A percentile compares a stretch with the other conserved stretches of the same genome.
Conservation (phyloP, 2,797 vertebrate genomes). For the Chelonia mydas region DNA sequence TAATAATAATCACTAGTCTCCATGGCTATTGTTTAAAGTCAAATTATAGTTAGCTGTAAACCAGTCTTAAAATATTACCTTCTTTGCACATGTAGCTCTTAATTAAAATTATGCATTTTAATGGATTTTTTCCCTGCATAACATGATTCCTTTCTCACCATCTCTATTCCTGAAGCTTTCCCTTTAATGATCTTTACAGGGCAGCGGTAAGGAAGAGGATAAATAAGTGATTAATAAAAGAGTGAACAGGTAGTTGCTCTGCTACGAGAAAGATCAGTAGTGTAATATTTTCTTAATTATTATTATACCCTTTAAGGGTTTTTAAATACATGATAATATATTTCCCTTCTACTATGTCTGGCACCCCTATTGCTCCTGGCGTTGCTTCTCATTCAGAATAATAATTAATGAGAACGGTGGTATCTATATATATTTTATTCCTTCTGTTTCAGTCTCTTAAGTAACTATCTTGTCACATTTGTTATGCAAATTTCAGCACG, state of each 20-base stretch:
- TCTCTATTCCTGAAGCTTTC: constrained; percentile 45
- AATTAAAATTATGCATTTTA: constrained; percentile 71
- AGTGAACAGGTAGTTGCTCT: constrained; percentile 76
- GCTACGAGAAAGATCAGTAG: constrained; percentile 71
- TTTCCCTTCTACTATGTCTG: constrained; percentile 68
- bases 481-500: constrained; percentile 79
- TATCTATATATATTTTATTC: constrained; percentile 79
- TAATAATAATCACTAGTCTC: constrained; percentile 47
- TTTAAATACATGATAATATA: constrained; percentile 79
- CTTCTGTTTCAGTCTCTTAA: constrained; percentile 81
- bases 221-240: constrained; percentile 72
- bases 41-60: constrained; percentile 63
- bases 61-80: constrained; percentile 50
- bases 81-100: constrained; percentile 53
- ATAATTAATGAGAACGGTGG: constrained; percentile 78
- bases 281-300: constrained; percentile 82
- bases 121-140: not conserved
- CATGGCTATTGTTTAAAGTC: constrained; percentile 52
- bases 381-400: constrained; percentile 76
- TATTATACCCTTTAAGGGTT: constrained; percentile 75
- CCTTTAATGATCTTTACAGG: constrained; percentile 58
- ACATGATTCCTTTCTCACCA: constrained; percentile 42
- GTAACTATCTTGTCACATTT: constrained; percentile 82
- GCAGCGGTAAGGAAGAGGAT: constrained; percentile 48
- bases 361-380: constrained; percentile 72